Conservation (phyloP, 2,888 invertebrate genomes). For the Andrena fulva region DNA sequence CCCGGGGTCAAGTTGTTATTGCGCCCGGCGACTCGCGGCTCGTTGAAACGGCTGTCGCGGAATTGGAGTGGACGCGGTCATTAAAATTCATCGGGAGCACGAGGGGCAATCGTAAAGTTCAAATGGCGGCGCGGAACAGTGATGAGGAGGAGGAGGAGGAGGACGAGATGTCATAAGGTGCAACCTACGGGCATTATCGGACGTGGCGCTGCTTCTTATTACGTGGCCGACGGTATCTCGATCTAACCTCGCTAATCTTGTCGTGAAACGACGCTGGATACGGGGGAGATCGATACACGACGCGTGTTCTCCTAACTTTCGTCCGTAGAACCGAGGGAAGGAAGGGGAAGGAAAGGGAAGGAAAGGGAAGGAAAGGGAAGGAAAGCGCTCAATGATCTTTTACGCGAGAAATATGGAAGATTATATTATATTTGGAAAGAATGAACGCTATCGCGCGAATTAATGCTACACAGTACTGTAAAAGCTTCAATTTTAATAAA, state of each 20-base stretch:
- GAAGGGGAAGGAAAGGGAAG: no score
- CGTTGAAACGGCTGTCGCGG: slow-evolving; percentile 28
- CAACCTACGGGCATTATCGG: slow-evolving; percentile 36
- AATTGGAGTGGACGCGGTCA: slow-evolving; percentile 59
- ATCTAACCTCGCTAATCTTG: slow-evolving; percentile 23
- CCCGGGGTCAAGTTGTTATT: slow-evolving; percentile 38
- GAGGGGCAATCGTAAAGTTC: slow-evolving; percentile 70
- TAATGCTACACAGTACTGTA: no score
- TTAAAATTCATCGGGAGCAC: slow-evolving; percentile 72
- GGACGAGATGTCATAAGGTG: slow-evolving; percentile 36
- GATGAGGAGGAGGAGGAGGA: slow-evolving; percentile 17
- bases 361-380: not conserved
- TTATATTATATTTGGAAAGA: no score
- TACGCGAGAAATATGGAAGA: no score
- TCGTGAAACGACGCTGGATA: not conserved
- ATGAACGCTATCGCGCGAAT: no score
- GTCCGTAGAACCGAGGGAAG: not conserved
- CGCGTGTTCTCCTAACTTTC: slow-evolving; percentile 23
- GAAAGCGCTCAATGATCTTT: not conserved
- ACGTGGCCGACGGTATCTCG: slow-evolving; percentile 6
- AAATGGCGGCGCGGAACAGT: slow-evolving; percentile 42
- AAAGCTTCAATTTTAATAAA: not conserved
- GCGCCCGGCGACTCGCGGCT: slow-evolving; percentile 31
- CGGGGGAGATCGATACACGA: slow-evolving; percentile 16
- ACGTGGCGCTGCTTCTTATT: slow-evolving; percentile 31